Evolutionary conservation across 2,888 invertebrate genomes (phyloP), one percentile per base, ranked within the genome.

Genomic region (Sesia apiformis): DNA sequence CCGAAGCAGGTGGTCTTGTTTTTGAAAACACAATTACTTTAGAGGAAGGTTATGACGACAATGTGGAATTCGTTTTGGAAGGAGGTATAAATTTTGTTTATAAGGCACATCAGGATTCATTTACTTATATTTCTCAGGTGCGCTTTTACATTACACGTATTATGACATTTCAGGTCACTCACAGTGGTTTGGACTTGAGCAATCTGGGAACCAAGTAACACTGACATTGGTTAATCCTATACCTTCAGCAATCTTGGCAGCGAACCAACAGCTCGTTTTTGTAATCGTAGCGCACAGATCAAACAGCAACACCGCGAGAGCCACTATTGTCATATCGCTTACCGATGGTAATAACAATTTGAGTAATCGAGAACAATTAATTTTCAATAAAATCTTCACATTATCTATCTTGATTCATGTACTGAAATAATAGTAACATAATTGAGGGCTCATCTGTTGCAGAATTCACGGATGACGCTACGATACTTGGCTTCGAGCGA

Each of bases 201-300:
- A 4, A 38, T 5, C 7, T 41, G 41, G 7, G 7, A 67, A 69
- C 53, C 57, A 60, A 0, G 58, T 57, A 3, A 61, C 53, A 38
- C 43, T 72, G 46, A 53, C 38, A 1, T 38, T 61, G 38, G 38
- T 57, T 7, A 58, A 53, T 38, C 55, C 67, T 1, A 66, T 74
- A 42, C 70, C 74, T 4, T 54, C 61, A 4, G 62, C 63, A 7
- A 60, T 70, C 2, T 39, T 72, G n/a, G 67, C 62, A n/a, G 68
- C 62, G 54, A 67, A 68, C 52, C 63, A 63, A 38, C 66, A 67
- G 42, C 58, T 74, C n/a, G 55, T 68, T 0, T 67, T 72, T 42
- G 52, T 59, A 4, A 54, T 72, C 39, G 58, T 53, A 6, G 72
- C 74, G 3, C 53, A 59, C 4, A 65, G 61, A 42, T 55, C 60